Conservation (phyloP, 2,888 invertebrate species). For the Epirrita christyi region DNA sequence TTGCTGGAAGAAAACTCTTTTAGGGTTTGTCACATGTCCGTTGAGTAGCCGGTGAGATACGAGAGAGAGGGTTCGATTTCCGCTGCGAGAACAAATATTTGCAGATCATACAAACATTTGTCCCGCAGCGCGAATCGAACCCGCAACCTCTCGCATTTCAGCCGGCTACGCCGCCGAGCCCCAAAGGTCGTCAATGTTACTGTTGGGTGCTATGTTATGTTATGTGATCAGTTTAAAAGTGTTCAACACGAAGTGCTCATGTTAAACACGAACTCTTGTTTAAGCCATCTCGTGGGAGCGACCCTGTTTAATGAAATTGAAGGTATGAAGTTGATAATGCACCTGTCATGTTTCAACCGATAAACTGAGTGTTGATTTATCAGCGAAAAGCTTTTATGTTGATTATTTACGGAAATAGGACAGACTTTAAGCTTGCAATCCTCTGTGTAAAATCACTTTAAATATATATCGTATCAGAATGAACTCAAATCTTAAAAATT, state of each 20-base stretch:
- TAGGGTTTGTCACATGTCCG: no score
- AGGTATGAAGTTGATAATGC: conserved; percentile 37
- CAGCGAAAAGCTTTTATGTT: conserved; percentile 14
- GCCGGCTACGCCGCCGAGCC: no score
- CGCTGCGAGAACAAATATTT: no score
- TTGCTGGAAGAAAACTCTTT: no score
- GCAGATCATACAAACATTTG: no score
- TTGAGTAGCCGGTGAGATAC: no score
- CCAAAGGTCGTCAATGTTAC: no score
- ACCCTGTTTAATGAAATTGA: conserved; percentile 40
- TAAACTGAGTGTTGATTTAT: conserved; percentile 35
- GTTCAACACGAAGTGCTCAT: background rate
- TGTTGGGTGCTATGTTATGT: no score
- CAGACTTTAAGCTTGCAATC: conserved; percentile 8
- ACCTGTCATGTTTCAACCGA: conserved; percentile 38
- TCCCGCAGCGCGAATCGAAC: no score
- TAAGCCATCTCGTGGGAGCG: conserved; percentile 18
- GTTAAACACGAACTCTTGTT: background rate
- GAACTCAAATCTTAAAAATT: no score
- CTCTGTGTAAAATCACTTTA: background rate
- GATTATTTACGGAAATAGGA: conserved; percentile 9
- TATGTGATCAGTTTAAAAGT: background rate
- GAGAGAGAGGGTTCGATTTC: no score
- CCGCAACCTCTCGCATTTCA: no score
- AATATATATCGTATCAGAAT: background rate